Evolutionary conservation across 2,797 vertebrate species (phyloP).

Genomic region (Danionella dracula): DNA sequence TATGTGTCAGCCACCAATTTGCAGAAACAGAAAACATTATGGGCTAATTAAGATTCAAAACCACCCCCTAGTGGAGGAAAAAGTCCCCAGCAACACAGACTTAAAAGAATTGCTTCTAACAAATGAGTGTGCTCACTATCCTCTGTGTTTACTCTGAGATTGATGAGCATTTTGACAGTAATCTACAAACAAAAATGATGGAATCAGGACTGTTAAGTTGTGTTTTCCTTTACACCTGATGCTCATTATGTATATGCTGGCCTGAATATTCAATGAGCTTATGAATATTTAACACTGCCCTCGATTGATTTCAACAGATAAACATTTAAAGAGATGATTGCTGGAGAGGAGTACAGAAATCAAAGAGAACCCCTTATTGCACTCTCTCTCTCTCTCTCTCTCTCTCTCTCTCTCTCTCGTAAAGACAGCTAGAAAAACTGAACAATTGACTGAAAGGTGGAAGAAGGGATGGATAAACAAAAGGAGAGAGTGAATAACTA

Average conservation of each 20-base stretch:
- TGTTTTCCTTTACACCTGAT: constrained; percentile 1
- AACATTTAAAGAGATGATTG: constrained; percentile 1
- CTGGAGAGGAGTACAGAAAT: constrained; percentile 3
- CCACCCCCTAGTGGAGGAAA: too few relatives aligned
- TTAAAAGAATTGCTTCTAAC: too few relatives aligned
- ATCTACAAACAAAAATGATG: constrained; percentile 25
- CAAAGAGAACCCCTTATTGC: too few relatives aligned
- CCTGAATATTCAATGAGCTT: background rate
- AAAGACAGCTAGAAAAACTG: background rate
- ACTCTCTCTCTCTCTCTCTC: too few relatives aligned
- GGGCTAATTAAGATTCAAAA: too few relatives aligned
- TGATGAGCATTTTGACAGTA: constrained; percentile 3
- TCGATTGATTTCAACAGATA: constrained; percentile 3
- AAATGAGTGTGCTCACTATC: too few relatives aligned
- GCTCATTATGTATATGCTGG: background rate
- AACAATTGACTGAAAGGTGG: background rate
- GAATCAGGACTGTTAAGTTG: background rate
- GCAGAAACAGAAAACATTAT: too few relatives aligned
- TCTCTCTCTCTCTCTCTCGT: background rate
- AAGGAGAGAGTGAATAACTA: background rate
- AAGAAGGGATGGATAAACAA: background rate
- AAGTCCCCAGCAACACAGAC: too few relatives aligned
- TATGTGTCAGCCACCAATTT: too few relatives aligned
- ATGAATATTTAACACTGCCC: background rate
- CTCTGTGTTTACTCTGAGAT: too few relatives aligned